These are phyloP conservation scores for Myiozetetes cayanensis DNA, from an alignment of 2,113 vertebrate species.

Conservation along the genomic window DNA sequence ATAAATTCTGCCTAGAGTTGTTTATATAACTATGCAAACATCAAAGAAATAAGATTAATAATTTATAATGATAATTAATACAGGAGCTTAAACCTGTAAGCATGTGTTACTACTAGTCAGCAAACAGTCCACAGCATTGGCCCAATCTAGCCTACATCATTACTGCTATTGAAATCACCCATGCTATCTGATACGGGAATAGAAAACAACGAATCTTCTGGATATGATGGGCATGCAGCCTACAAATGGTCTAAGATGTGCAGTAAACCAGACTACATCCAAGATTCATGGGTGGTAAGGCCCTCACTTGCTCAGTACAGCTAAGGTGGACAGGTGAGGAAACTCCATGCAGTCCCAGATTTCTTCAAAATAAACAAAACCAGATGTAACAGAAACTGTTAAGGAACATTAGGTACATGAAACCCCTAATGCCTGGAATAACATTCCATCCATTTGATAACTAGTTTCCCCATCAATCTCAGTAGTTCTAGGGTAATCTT, in stretches of 20 bases:
- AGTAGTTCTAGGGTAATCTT: neutral
- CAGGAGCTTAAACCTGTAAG: neutral
- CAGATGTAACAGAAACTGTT: neutral
- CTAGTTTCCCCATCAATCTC: neutral
- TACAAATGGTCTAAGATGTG: neutral
- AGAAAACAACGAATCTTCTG: neutral
- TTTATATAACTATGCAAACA: neutral
- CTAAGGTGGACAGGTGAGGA: neutral
- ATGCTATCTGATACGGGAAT: neutral
- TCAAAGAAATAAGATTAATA: neutral
- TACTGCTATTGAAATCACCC: neutral
- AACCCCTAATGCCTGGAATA: neutral
- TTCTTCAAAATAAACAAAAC: neutral
- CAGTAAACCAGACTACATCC: neutral
- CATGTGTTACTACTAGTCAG: neutral
- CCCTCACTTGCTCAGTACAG: neutral
- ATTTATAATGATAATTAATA: neutral
- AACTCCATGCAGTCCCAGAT: neutral
- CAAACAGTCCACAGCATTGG: neutral
- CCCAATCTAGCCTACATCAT: neutral
- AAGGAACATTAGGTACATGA: neutral
- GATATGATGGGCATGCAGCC: neutral
- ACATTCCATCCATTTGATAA: neutral
- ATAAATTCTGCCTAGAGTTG: neutral
- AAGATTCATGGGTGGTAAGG: rapidly evolving